phyloP scores from a whole-genome alignment of 2,888 invertebrate genomes.

The Electrophaes corylata region DNA sequence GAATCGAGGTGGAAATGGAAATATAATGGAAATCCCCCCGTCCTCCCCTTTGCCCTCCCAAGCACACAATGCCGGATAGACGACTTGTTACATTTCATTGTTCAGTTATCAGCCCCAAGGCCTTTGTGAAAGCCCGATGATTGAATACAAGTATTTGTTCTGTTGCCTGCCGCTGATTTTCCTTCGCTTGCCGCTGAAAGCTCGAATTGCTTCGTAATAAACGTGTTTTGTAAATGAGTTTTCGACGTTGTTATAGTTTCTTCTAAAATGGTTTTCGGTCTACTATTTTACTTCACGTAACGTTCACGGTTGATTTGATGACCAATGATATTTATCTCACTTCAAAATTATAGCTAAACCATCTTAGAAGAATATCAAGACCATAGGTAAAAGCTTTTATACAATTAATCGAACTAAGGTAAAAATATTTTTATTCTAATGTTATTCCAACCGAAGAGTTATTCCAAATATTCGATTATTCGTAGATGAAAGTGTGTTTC shows the following conservation, averaged over 20 bases:
- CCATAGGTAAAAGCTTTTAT: no score
- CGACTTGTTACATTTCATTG: conserved; percentile 85
- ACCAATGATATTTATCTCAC: no score
- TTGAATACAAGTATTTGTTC: conserved; percentile 84
- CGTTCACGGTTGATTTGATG: no score
- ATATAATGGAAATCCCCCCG: conserved; percentile 80
- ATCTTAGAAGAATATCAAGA: no score
- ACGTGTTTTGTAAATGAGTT: conserved; percentile 65
- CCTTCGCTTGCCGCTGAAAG: conserved; percentile 73
- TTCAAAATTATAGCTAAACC: no score
- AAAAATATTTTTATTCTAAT: neutral
- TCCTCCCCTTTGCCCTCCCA: conserved; percentile 46
- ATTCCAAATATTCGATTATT: conserved; percentile 15
- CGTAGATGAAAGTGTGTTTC: conserved; percentile 26
- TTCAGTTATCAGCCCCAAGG: conserved; percentile 82
- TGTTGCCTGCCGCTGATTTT: conserved; percentile 79
- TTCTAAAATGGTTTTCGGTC: conserved; percentile 5
- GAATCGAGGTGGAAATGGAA: conserved; percentile 84
- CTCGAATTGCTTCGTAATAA: conserved; percentile 68
- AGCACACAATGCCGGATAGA: conserved; percentile 80
- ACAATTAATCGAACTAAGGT: no score
- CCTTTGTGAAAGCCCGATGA: conserved; percentile 81
- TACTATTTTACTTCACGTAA: neutral
- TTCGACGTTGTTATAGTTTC: conserved; percentile 45
- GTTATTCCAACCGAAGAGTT: neutral